Base-by-base conservation (phyloP, 2,113 vertebrate genomes). In the Takifugu flavidus region DNA sequence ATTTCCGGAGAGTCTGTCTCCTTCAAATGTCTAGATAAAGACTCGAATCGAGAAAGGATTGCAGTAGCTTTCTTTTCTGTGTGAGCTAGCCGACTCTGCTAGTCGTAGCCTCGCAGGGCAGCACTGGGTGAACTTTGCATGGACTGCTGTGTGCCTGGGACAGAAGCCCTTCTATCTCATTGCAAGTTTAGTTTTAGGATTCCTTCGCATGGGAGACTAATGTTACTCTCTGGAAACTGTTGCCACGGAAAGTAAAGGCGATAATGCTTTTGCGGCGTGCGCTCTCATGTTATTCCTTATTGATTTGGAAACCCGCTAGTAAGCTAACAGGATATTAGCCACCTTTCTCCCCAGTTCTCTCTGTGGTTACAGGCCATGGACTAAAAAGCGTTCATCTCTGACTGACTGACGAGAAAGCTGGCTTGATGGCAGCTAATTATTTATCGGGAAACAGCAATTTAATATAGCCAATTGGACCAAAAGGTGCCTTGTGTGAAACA, bases 311-410 rank as follows among this genome's bases (percentile, higher is more conserved):
- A 12, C 4, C 57, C 57, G 47, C 51, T 67, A 69, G 49, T 52
- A 44, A 86, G 86, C 83, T 83, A 87, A 81, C 84, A 82, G 75
- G 69, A 82, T 81, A 85, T 86, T 89, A 87, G 85, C 86, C 79
- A 62, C 78, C 78, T 82, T 78, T 83, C 28, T 77, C 67, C 13
- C 39, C 56, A 25, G 67, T 82, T 56, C 53, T 79, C 84, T 91
- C 88, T 87, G 86, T 90, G 87, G 80, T 78, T 6, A 65, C 79
- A 88, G 90, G 90, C 89, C 90, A 86, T 79, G 85, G 78, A 85
- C 84, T 76, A 70, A 75, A 39, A 57, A 43, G 49, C 65, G 42
- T 65, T 67, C 72, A 76, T 70, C 71, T 58, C 59, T 50, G 67
- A 57, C 53, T 13, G 67, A 74, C 71, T 64, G 82, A 75, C 64